A percentile compares a stretch with the other conserved stretches of the same genome.
Conservation (phyloP, 53 echinoderm and acorn worm species). For the Glandiceps talaboti region DNA sequence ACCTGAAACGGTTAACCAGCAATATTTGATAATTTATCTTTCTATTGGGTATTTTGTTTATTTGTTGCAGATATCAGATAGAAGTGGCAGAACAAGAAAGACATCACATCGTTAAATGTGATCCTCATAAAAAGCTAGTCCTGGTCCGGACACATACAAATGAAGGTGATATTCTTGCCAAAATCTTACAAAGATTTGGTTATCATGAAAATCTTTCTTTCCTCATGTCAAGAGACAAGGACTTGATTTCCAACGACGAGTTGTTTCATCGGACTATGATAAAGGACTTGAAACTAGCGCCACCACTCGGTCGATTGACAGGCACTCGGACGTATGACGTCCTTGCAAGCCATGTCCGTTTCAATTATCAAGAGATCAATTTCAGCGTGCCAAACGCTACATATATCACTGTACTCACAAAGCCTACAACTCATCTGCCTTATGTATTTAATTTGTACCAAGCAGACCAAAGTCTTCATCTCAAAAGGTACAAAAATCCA, state of each 20-base stretch:
- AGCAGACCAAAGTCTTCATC: not conserved
- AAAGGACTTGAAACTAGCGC: not conserved
- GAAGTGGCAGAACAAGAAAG: too few relatives aligned
- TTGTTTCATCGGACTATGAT: not conserved
- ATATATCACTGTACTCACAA: not conserved
- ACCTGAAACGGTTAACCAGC: too few relatives aligned
- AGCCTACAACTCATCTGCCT: not conserved
- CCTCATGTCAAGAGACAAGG: not conserved
- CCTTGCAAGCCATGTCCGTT: not conserved
- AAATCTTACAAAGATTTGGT: not conserved
- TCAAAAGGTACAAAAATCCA: not conserved
- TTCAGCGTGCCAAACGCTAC: not conserved
- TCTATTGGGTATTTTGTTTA: too few relatives aligned
- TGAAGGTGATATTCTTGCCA: not conserved
- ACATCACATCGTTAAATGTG: too few relatives aligned
- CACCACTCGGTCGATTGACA: not conserved
- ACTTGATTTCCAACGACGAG: not conserved
- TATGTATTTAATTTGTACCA: not conserved
- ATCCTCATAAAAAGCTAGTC: not conserved
- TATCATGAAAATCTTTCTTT: not conserved
- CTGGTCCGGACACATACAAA: not conserved
- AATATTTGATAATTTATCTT: too few relatives aligned
- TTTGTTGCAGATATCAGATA: too few relatives aligned
- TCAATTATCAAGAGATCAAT: not conserved
- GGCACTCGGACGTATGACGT: not conserved